These are phyloP conservation scores for Drosophila siamana DNA, from an alignment of 2,888 invertebrate species.

Conservation along the genomic window DNA sequence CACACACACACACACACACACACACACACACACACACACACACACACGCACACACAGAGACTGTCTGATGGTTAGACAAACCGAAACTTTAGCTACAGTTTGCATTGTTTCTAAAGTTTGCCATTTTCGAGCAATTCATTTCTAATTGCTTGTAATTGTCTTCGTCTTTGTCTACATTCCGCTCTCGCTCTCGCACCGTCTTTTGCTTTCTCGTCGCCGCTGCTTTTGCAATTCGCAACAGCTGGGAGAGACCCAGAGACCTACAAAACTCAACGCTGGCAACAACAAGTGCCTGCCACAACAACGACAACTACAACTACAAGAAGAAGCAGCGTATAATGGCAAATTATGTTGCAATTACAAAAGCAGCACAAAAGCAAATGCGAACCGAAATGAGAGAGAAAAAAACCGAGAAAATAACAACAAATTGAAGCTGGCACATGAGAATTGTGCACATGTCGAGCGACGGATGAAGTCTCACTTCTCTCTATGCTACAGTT, in stretches of 20 bases:
- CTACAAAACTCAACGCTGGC: slow-evolving; percentile 65
- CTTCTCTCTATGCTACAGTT: slow-evolving; percentile 19
- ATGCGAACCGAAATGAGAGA: slow-evolving; percentile 54
- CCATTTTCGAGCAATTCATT: slow-evolving; percentile 72
- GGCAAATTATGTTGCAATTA: slow-evolving; percentile 81
- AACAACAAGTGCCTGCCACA: slow-evolving; percentile 40
- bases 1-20: background rate
- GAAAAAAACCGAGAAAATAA: slow-evolving; percentile 20
- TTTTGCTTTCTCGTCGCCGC: background rate
- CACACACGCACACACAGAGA: background rate
- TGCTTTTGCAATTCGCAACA: slow-evolving; percentile 53
- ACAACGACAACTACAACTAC: slow-evolving; percentile 32
- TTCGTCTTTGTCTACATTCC: slow-evolving; percentile 22
- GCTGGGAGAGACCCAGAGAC: slow-evolving; percentile 77
- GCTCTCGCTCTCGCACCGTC: background rate
- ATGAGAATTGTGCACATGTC: slow-evolving; percentile 65
- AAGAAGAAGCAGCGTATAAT: slow-evolving; percentile 70
- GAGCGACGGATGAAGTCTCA: slow-evolving; percentile 11
- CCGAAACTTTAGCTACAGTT: slow-evolving; percentile 54
- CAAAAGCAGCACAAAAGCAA: slow-evolving; percentile 73
- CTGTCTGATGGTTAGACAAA: slow-evolving; percentile 10
- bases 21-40: background rate
- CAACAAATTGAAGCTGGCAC: slow-evolving; percentile 44
- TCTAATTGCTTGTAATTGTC: slow-evolving; percentile 80
- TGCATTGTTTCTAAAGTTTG: slow-evolving; percentile 65